Conservation (phyloP, 2,888 invertebrate species). For the Oligia fasciuncula region DNA sequence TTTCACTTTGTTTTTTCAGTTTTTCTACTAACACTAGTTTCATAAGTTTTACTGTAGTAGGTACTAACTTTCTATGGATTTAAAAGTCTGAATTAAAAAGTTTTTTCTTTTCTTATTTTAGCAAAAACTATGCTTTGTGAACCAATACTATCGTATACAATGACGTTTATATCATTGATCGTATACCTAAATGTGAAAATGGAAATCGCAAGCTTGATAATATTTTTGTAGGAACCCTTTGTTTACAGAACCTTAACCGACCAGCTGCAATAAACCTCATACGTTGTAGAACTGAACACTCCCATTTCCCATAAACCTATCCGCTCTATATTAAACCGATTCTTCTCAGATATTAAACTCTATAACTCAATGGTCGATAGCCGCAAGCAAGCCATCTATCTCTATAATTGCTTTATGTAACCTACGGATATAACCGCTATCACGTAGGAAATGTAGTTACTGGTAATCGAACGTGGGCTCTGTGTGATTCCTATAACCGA, state of each 20-base stretch:
- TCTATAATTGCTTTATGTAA: conserved; percentile 71
- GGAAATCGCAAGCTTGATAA: not conserved
- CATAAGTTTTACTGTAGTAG: no score
- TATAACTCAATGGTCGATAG: conserved; percentile 72
- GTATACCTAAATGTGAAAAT: no score
- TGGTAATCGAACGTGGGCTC: not conserved
- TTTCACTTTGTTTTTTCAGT: not conserved
- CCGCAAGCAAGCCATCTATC: conserved; percentile 71
- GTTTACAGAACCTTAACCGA: not conserved
- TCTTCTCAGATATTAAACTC: conserved; percentile 68
- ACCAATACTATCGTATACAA: no score
- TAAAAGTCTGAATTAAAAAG: no score
- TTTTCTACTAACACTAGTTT: no score
- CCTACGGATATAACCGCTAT: conserved; percentile 1
- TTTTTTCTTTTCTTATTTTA: no score
- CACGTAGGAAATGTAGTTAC: conserved; percentile 1
- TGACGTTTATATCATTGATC: no score
- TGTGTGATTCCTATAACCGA: not conserved
- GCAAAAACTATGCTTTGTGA: not conserved
- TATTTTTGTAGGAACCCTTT: not conserved
- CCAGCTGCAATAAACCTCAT: not conserved
- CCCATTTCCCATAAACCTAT: conserved; percentile 45
- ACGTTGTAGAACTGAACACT: conserved; percentile 6
- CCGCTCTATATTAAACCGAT: conserved; percentile 57
- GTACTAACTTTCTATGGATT: no score